These are phyloP conservation scores for Drosophila ezoana DNA, from an alignment of 2,888 invertebrate genomes.

Conservation along the genomic window DNA sequence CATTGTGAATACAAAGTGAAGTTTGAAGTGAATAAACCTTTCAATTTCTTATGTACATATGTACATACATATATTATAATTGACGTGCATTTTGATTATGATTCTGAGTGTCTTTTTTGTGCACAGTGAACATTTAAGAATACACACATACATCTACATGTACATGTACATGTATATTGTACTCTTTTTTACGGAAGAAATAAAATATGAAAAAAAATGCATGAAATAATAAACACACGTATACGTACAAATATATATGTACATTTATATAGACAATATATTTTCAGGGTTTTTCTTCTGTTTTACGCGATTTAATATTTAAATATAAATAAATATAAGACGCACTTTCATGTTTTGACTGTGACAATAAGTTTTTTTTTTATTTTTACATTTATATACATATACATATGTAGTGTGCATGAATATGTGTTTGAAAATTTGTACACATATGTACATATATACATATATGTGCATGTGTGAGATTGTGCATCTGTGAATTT, in stretches of 20 bases:
- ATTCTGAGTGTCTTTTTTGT: slow-evolving; percentile 27
- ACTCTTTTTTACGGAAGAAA: no score
- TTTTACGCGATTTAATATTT: no score
- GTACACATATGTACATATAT: background rate
- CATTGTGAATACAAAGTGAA: no score
- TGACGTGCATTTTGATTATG: slow-evolving; percentile 39
- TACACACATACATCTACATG: slow-evolving; percentile 19
- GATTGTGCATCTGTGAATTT: slow-evolving; percentile 26
- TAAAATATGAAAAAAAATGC: no score
- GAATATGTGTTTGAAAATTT: slow-evolving; percentile 5
- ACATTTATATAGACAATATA: slow-evolving; percentile 6
- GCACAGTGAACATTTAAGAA: slow-evolving; percentile 5
- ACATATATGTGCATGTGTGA: background rate
- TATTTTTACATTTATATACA: background rate
- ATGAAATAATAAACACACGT: background rate
- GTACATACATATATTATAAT: slow-evolving; percentile 9
- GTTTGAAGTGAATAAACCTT: slow-evolving; percentile 26
- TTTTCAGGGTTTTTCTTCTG: no score
- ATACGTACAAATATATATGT: slow-evolving; percentile 3
- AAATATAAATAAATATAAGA: no score
- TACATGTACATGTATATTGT: slow-evolving; percentile 12
- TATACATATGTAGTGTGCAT: slow-evolving; percentile 7
- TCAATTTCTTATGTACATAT: background rate
- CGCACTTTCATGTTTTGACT: no score
- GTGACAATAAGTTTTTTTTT: no score